These are phyloP conservation scores for Uria aalge DNA, from an alignment of 2,113 vertebrate species.

Conservation along the genomic window DNA sequence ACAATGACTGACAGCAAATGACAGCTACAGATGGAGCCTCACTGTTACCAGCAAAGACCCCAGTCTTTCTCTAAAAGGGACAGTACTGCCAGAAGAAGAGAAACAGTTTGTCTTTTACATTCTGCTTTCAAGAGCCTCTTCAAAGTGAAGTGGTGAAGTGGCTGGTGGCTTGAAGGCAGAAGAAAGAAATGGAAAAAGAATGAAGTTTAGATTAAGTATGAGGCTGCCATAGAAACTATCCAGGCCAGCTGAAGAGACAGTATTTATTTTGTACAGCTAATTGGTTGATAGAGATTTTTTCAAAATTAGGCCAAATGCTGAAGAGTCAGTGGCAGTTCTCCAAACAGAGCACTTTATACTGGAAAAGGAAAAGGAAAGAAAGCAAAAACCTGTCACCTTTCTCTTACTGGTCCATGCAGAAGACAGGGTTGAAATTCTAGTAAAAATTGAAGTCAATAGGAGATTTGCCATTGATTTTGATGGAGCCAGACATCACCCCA, in stretches of 20 bases:
- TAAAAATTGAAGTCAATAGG: not conserved
- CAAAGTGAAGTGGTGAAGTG: not conserved
- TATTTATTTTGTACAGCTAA: conserved; percentile 16
- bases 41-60: not conserved
- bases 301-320: not conserved
- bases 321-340: not conserved
- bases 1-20: not conserved
- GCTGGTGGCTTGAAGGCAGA: not conserved
- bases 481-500: not conserved
- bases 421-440: not conserved
- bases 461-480: not conserved
- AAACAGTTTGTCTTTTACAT: not conserved
- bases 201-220: not conserved
- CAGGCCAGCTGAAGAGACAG: not conserved
- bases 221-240: conserved; percentile 9
- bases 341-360: not conserved
- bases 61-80: not conserved
- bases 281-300: not conserved
- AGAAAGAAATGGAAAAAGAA: conserved; percentile 21
- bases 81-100: not conserved
- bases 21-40: not conserved
- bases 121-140: conserved; percentile 30
- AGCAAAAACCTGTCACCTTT: not conserved
- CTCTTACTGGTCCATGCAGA: not conserved
- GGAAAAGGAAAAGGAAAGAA: not conserved